A percentile compares a stretch with the other conserved stretches of the same genome.
phyloP scores from a whole-genome alignment of 1,140 invertebrate species.

The Sweltsa coloradensis region DNA sequence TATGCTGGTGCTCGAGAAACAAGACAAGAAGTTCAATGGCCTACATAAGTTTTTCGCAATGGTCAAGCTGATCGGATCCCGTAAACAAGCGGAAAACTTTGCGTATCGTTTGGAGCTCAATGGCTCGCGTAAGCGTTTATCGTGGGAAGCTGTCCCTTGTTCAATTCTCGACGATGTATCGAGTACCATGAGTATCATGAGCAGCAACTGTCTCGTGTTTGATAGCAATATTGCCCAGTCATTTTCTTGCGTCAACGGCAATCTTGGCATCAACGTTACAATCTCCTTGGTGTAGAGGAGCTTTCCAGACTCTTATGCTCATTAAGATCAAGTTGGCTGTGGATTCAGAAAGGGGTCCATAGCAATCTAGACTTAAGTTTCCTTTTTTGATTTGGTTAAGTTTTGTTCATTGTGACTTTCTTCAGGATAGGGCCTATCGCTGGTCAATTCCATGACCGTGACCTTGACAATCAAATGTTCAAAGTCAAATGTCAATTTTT shows the following conservation, averaged over 20 bases:
- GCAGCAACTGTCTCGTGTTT: constrained; percentile 97
- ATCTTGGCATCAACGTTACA: constrained; percentile 98
- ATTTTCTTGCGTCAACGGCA: constrained; percentile 98
- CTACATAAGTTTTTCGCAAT: constrained; percentile 99
- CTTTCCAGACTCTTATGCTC: no score
- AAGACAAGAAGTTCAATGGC: constrained; percentile 89
- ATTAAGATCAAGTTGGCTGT: no score
- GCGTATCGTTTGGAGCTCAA: constrained; percentile 97
- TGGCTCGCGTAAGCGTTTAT: constrained; percentile 80
- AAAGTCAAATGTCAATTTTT: no score
- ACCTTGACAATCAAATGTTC: no score
- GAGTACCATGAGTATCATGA: constrained; percentile 90
- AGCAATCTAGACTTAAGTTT: no score
- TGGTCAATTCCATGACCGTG: no score
- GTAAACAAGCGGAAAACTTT: constrained; percentile 98
- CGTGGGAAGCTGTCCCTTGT: constrained; percentile 97
- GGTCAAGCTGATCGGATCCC: constrained; percentile 95
- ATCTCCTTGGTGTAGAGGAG: constrained; percentile 76
- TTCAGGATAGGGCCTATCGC: no score
- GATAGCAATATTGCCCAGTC: constrained; percentile 95
- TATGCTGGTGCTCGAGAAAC: constrained; percentile 99
- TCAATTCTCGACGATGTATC: constrained; percentile 98
- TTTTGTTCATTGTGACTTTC: no score
- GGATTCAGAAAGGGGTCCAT: no score
- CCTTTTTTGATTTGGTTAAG: no score